Evolutionary conservation across 2,888 invertebrate species (phyloP), one percentile per base, ranked within the genome.

Genomic region (Campaea margaritaria): DNA sequence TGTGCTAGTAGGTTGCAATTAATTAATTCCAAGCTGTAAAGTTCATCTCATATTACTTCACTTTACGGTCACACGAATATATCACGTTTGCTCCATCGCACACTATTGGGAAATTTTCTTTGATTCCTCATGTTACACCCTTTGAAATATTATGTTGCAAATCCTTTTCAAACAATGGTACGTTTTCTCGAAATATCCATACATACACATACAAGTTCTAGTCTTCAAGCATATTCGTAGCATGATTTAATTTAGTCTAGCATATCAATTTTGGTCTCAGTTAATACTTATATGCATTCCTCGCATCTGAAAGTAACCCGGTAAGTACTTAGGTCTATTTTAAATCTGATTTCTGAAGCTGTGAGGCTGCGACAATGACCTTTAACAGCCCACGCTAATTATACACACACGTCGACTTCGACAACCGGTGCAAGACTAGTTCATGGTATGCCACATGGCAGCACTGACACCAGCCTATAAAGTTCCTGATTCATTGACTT

Each of bases 331-430:
- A 75, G 82, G 72, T 74, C 79, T 82, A 83, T 83, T 86, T 83
- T 79, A 80, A 82, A 76, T 81, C 78, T 80, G 76, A 79, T 81
- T 81, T 76, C 78, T 73, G 76, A 77, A 79, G 79, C 78, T 76
- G 74, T 78, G 77, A 81, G 81, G 83, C 87, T 85, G 85, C 79
- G 91, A 92, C 91, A 91, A 91, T 92, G 91, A 91, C 90, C 91
- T 91, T 89, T 89, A 77, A 72, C 78, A 82, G 83, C 90, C 90
- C 89, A 90, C 91, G 90, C 91, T 91, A 92, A 91, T 91, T 89
- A 91, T 91, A 91, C 75, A 79, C 81, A 57, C 79, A 77, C 80
- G 78, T 78, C 78, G 79, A 75, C 79, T 76, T 80, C 78, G 75
- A 78, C 80, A 76, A 78, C 81, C 79, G 77, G 76, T 78, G 81